Evolutionary conservation across 2,113 vertebrate species (phyloP), one percentile per base, ranked within the genome.

Genomic region (Lipophrys pholis): DNA sequence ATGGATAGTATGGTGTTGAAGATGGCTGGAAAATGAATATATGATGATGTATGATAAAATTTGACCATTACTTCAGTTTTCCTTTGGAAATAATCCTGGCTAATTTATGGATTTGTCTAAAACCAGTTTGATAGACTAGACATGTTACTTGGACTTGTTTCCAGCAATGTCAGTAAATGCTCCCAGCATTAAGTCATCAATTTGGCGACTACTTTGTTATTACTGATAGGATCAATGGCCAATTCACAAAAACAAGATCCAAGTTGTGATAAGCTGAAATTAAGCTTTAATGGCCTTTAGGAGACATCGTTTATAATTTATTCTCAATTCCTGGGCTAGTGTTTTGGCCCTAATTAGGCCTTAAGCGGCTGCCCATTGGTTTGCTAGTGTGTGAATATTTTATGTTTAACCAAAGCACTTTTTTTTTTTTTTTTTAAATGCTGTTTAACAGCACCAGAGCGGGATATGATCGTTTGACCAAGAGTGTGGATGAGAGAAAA

Each of bases 271-370:
- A 41, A 38, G 61, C 3, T 0, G 3, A 50, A 54, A 70, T 55
- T 4, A 49, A 36, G 8, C 21, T 54, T 75, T 84, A 89, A 86
- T 88, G 82, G 86, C 87, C 84, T 89, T 83, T 69, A 86, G 80
- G 39, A 61, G 87, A 78, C 60, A 73, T 69, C 35, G 56, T 90
- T 48, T 77, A 89, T 90, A 89, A 92, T 89, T 93, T 82, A 91
- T 87, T 77, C 50, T 43, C 81, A 82, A 42, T 58, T 76, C 78
- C 62, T 73, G 69, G 60, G 69, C 78, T 78, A 77, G 56, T 57
- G n/a, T 60, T 73, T 74, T 80, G 61, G 66, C 73, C 76, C 57
- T 87, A 67, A 87, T 85, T 82, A 85, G 67, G 74, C 55, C n/a
- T n/a, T 73, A 83, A 88, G 69, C 64, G 56, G 65, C 55, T 51